Evolutionary conservation across 2,888 invertebrate species (phyloP), one percentile per base, ranked within the genome.

Genomic region (Lochmaea capreae): DNA sequence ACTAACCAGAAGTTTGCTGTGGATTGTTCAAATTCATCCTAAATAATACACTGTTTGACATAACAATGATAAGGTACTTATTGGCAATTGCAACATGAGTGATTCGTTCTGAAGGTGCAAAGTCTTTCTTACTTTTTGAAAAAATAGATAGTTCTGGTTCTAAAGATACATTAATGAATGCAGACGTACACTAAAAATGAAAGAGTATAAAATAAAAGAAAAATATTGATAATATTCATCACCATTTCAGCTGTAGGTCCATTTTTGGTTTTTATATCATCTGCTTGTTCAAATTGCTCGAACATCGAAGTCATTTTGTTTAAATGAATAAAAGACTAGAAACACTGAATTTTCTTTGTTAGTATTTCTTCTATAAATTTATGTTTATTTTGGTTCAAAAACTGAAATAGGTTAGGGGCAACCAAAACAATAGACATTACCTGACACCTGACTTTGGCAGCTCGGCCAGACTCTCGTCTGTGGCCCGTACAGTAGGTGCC

Each of bases 121-220:
- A 92, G 81, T 93, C 93, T 87, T 95, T 94, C 86, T 93, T 93
- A 78, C 94, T 92, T 86, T 95, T 97, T 46, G 92, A 93, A 86
- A 97, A 97, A 86, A 97, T 96, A 10, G 96, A 95, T 18, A 91
- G 89, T 78, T 95, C 95, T 81, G 94, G 93, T 81, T 92, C 92
- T 22, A 92, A 84, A 73, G 89, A 89, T 89, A 90, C 90, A 81
- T 90, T 89, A 57, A 91, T 89, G 78, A 89, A 90, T 18, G 90
- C 90, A 73, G 89, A 84, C 5, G 89, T 88, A 78, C 39, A 71
- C 63, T 70, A 63, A 18, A 63, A 26, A 74, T 67, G n/a, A 66
- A 43, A 43, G 10, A 43, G 16, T 42, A 43, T 18, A 42, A 42
- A 63, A 70, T 70, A 68, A 18, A 4, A 42, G 76, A 62, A 62